Evolutionary conservation across 2,113 vertebrate species (phyloP).

Genomic region (Trochalopteron elliotii): DNA sequence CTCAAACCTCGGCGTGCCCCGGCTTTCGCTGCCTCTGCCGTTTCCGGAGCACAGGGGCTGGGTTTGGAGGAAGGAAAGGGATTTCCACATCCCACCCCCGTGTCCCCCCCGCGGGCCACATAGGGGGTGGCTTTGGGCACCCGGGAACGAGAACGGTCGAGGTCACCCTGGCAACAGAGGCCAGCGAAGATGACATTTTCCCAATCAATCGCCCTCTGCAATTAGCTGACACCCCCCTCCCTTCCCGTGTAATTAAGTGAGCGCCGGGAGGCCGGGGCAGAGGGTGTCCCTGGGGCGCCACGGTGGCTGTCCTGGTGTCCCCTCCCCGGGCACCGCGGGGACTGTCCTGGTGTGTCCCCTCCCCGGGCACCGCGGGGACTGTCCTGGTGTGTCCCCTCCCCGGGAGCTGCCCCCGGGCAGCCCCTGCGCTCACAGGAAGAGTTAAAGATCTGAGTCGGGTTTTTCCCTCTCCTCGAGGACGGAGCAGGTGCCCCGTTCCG

Average conservation of each 20-base stretch:
- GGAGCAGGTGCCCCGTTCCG: not conserved
- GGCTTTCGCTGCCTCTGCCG: accelerated
- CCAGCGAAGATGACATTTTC: not conserved
- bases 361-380: accelerated
- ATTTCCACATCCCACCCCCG: accelerated
- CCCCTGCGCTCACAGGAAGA: not conserved
- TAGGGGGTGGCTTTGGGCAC: not conserved
- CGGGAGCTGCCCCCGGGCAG: not conserved
- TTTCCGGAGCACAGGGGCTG: accelerated
- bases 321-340: not conserved
- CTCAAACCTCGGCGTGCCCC: accelerated
- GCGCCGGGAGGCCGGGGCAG: not conserved
- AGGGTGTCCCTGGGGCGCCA: not conserved
- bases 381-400: not conserved
- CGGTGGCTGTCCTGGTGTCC: not conserved
- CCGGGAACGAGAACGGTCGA: not conserved
- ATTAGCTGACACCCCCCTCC: not conserved
- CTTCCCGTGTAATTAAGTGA: not conserved
- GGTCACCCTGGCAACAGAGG: not conserved
- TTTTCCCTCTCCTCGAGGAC: no score
- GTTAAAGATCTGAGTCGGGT: not conserved
- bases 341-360: not conserved
- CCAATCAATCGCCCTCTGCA: constrained; percentile 3
- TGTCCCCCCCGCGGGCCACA: not conserved
- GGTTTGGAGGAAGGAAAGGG: not conserved